Evolutionary conservation across 2,888 invertebrate genomes (phyloP), one percentile per base, ranked within the genome.

Genomic region (Copidosoma aretas): DNA sequence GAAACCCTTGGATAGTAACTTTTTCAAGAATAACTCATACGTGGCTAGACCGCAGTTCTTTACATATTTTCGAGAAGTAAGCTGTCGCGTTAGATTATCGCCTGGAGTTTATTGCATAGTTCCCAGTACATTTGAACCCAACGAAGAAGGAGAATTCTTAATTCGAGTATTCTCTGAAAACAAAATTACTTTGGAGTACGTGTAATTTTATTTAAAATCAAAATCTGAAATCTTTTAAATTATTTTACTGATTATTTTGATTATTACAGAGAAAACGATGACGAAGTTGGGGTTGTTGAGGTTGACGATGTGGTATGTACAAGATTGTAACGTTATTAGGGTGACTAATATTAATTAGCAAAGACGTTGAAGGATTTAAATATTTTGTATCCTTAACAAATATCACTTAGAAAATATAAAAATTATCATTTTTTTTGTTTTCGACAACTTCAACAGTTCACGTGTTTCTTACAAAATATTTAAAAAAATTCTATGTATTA

Each of bases 41-140:
- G 91, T 93, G 0, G 98, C 94, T 0, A 88, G 96, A 70, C 94
- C 96, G 1, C 93, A 94, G 70, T 92, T 95, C 15, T 99, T 98
- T 83, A 96, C 98, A 78, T 99, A 99, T 84, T 86, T 97, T 68
- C 88, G 98, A 64, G 98, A 98, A 87, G 94, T 98, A 68, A 93
- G 93, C 80, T 91, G 90, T 73, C 92, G 99, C 32, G 97, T 97
- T 85, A 94, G 95, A 82, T 87, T 98, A 65, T 94, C 94, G 1
- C 96, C 96, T 0, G 98, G 98, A 39, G 90, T 91, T 21, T 99
- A 99, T 85, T 93, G 95, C 78, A 94, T 99, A 77, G 91, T 98
- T 64, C 98, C 99, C 2, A 96, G 97, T 66, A 97, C 98, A 0
- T 98, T 97, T 84, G 97, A 98, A 74, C 94, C 97, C 0, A 91